Evolutionary conservation across 2,797 vertebrate genomes (phyloP).

Genomic region (Danio kyathit): DNA sequence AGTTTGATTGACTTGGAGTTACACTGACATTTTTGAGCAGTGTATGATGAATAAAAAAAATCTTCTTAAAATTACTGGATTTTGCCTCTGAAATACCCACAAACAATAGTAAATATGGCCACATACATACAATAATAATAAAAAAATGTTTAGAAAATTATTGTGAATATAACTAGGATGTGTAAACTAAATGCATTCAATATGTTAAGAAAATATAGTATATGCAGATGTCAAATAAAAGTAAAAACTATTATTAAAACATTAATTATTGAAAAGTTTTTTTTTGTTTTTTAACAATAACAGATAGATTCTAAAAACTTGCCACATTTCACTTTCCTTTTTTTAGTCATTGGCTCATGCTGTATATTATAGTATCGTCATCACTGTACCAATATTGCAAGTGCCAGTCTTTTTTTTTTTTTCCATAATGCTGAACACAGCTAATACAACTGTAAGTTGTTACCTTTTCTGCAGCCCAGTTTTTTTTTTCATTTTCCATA

Average conservation of each 20-base stretch:
- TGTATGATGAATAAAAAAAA: no score
- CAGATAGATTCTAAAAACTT: not conserved
- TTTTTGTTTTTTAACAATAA: not conserved
- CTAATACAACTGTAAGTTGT: not conserved
- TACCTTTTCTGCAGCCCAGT: conserved; percentile 1
- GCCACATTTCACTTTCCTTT: not conserved
- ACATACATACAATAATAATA: no score
- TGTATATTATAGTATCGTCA: not conserved
- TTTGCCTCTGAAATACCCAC: no score
- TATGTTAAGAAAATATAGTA: not conserved
- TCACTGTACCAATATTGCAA: not conserved
- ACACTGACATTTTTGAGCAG: no score
- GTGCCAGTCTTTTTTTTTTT: not conserved
- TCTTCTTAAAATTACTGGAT: no score
- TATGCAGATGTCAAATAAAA: not conserved
- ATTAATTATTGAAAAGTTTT: no score
- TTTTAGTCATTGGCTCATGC: not conserved
- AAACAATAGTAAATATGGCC: no score
- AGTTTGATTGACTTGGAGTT: no score
- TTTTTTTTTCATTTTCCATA: not conserved
- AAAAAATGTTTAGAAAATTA: no score
- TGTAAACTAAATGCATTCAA: not conserved
- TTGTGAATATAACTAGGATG: not conserved
- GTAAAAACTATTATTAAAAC: no score
- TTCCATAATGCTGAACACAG: not conserved